Percentiles rank a stretch among this genome's conserved stretches.
Conservation (phyloP, 2,888 invertebrate genomes). For the Melitaea athalia region DNA sequence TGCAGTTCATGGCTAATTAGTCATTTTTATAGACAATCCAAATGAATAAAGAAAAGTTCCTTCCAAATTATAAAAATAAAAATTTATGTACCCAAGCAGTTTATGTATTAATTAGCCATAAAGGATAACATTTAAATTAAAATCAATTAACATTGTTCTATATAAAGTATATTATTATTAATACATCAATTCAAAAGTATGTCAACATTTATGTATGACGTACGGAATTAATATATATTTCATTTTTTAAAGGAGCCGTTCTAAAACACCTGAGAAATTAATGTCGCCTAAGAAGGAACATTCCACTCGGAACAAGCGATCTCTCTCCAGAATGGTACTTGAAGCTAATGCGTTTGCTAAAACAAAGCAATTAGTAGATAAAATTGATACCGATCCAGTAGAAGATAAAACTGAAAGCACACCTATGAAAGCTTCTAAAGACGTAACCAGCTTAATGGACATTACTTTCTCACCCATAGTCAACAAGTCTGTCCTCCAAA, state of each 20-base stretch:
- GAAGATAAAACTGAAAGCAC: slow-evolving; percentile 56
- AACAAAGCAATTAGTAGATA: slow-evolving; percentile 58
- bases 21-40: too few relatives aligned
- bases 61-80: background rate
- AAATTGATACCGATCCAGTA: slow-evolving; percentile 48
- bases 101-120: too few relatives aligned
- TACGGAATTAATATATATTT: background rate
- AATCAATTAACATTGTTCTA: too few relatives aligned
- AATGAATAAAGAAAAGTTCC: background rate
- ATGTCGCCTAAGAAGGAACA: slow-evolving; percentile 65
- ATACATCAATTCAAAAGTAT: too few relatives aligned
- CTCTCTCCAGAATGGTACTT: slow-evolving; percentile 68
- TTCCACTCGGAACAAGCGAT: slow-evolving; percentile 59
- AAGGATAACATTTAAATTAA: too few relatives aligned
- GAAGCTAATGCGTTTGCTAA: slow-evolving; percentile 74
- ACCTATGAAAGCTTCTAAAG: slow-evolving; percentile 65
- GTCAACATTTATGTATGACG: background rate
- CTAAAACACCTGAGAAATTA: slow-evolving; percentile 74
- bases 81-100: background rate
- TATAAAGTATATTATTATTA: too few relatives aligned
- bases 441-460: slow-evolving; percentile 60
- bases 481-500: slow-evolving; percentile 68
- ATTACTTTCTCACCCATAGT: slow-evolving; percentile 71
- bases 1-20: too few relatives aligned
- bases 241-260: slow-evolving; percentile 58